Conservation (phyloP, 2,888 invertebrate species). For the Drosophila putrida region DNA sequence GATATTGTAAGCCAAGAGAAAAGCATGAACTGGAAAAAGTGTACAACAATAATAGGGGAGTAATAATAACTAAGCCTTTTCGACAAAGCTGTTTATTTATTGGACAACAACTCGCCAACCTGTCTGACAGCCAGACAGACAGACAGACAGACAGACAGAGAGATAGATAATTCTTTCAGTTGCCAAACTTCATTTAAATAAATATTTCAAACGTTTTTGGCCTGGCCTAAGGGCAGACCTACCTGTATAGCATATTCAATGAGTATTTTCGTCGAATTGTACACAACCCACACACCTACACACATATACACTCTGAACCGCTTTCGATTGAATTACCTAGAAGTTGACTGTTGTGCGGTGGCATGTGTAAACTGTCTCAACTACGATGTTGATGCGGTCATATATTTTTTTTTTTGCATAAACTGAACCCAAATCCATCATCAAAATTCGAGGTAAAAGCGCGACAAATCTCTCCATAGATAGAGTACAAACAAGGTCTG, state of each 20-base stretch:
- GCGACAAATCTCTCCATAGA: slow-evolving; percentile 4
- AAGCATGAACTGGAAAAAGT: not conserved
- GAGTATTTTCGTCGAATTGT: slow-evolving; percentile 44
- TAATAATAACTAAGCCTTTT: slow-evolving; percentile 38
- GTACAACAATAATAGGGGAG: slow-evolving; percentile 1
- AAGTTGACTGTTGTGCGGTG: slow-evolving; percentile 40
- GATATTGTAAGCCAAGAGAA: slow-evolving; percentile 31
- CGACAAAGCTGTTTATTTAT: slow-evolving; percentile 39
- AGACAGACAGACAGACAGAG: not conserved
- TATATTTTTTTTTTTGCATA: slow-evolving; percentile 10
- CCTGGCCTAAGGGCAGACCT: slow-evolving; percentile 25
- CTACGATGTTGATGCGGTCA: slow-evolving; percentile 29
- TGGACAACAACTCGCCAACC: slow-evolving; percentile 11
- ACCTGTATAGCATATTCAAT: slow-evolving; percentile 64
- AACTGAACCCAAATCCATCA: slow-evolving; percentile 10
- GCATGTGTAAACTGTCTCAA: slow-evolving; percentile 34
- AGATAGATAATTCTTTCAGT: slow-evolving; percentile 23
- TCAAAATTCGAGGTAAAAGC: slow-evolving; percentile 13
- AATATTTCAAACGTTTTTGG: slow-evolving; percentile 48
- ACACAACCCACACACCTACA: slow-evolving; percentile 2
- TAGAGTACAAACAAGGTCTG: not conserved
- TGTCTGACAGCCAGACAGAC: not conserved
- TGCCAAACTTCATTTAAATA: slow-evolving; percentile 51
- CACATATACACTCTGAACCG: not conserved
- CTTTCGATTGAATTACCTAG: slow-evolving; percentile 44